Evolutionary conservation across 2,888 invertebrate genomes (phyloP).

Genomic region (Gastrophysa polygoni): DNA sequence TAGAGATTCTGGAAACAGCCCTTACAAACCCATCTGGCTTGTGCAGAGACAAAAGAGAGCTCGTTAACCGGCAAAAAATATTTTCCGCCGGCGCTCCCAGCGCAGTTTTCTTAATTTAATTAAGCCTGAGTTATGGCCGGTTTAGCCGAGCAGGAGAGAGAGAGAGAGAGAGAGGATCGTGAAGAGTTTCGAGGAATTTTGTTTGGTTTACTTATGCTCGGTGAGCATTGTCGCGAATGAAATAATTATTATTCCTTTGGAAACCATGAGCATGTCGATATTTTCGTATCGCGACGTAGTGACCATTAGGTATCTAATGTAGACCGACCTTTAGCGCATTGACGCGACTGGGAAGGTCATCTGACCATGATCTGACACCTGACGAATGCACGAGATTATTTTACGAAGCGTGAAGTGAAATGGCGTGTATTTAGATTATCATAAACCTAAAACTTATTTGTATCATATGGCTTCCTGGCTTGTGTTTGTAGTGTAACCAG

Average conservation of each 20-base stretch:
- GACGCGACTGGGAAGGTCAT: no score
- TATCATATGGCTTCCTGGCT: no score
- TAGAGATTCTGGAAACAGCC: background rate
- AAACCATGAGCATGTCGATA: no score
- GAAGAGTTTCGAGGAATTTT: constrained; percentile 44
- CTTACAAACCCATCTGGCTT: constrained; percentile 48
- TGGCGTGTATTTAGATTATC: no score
- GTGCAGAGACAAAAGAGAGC: constrained; percentile 53
- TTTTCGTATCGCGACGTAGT: no score
- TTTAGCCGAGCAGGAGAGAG: constrained; percentile 24
- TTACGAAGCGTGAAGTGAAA: no score
- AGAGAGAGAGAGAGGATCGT: constrained; percentile 9
- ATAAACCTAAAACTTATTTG: no score
- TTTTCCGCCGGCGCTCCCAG: constrained; percentile 38
- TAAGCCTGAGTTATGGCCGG: constrained; percentile 45
- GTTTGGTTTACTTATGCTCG: constrained; percentile 55
- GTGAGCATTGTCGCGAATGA: constrained; percentile 55
- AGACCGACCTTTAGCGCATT: no score
- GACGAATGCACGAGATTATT: no score
- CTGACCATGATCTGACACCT: no score
- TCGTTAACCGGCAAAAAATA: constrained; percentile 54
- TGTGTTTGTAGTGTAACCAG: no score
- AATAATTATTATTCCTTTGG: constrained; percentile 51
- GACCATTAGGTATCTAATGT: no score
- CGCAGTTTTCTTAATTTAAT: constrained; percentile 53